phyloP scores from a whole-genome alignment of 2,797 vertebrate genomes.

The Macropus fuliginosus region DNA sequence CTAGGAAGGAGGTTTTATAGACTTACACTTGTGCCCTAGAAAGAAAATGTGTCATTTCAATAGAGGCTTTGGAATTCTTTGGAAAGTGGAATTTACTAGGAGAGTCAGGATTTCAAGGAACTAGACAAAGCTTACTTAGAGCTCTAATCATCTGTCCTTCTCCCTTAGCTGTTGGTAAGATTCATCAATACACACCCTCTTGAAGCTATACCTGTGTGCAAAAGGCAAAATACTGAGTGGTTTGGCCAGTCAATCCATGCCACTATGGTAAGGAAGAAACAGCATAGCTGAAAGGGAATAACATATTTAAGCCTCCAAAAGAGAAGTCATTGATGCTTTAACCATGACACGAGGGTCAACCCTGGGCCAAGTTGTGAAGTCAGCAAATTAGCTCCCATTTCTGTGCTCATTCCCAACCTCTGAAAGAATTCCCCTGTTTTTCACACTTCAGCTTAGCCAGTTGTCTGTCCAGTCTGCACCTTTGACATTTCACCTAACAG shows the following conservation, averaged over 20 bases:
- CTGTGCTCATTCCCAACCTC: neutral
- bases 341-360: neutral
- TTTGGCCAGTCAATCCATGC: neutral
- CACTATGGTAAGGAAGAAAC: neutral
- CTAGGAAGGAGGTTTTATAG: neutral
- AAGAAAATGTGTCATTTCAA: slow-evolving; percentile 62
- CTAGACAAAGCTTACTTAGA: slow-evolving; percentile 44
- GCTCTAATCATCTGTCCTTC: neutral
- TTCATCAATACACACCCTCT: neutral
- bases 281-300: neutral
- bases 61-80: slow-evolving; percentile 57
- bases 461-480: neutral
- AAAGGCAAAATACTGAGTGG: neutral
- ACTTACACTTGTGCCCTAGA: neutral
- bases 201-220: neutral
- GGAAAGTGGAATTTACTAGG: slow-evolving; percentile 60
- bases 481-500: neutral
- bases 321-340: neutral
- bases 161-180: neutral
- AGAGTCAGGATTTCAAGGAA: slow-evolving; percentile 34
- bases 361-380: neutral
- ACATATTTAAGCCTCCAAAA: neutral
- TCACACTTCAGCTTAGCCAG: neutral
- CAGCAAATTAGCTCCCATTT: neutral
- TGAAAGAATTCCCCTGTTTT: neutral